Evolutionary conservation across 2,113 vertebrate genomes (phyloP).

Genomic region (Mus pahari): DNA sequence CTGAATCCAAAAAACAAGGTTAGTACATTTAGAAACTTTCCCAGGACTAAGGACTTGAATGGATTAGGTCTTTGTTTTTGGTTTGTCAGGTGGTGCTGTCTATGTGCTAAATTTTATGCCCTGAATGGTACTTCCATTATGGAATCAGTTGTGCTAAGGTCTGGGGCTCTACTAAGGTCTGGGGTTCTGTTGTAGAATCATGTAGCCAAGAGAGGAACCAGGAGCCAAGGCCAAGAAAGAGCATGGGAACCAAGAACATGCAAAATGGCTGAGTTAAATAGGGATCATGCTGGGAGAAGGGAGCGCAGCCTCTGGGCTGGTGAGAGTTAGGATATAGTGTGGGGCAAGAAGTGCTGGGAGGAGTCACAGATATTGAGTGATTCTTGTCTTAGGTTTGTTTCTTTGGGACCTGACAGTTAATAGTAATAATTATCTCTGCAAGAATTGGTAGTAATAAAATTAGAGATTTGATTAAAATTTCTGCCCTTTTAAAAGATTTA

Average conservation of each 20-base stretch:
- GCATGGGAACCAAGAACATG: background rate
- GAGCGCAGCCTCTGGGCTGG: background rate
- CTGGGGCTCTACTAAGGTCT: background rate
- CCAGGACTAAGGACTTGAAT: background rate
- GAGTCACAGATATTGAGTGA: too few species aligned
- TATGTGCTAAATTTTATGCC: background rate
- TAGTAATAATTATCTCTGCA: constrained; percentile 11
- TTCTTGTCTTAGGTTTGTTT: too few species aligned
- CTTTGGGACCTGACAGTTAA: too few species aligned
- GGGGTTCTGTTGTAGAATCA: background rate
- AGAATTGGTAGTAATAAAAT: background rate
- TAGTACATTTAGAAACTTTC: background rate
- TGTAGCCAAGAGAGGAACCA: background rate
- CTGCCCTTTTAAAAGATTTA: too few species aligned
- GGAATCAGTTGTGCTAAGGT: background rate
- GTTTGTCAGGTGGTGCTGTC: background rate
- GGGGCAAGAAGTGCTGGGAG: background rate
- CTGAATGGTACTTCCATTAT: background rate
- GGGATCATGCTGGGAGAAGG: background rate
- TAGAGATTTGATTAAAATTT: background rate
- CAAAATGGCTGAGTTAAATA: background rate
- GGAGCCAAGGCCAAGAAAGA: background rate
- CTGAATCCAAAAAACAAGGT: background rate
- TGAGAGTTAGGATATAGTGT: background rate
- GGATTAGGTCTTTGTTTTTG: background rate